A percentile compares a stretch with the other conserved stretches of the same genome.
phyloP scores from a whole-genome alignment of 2,888 invertebrate genomes.

The Melieria omissa region DNA sequence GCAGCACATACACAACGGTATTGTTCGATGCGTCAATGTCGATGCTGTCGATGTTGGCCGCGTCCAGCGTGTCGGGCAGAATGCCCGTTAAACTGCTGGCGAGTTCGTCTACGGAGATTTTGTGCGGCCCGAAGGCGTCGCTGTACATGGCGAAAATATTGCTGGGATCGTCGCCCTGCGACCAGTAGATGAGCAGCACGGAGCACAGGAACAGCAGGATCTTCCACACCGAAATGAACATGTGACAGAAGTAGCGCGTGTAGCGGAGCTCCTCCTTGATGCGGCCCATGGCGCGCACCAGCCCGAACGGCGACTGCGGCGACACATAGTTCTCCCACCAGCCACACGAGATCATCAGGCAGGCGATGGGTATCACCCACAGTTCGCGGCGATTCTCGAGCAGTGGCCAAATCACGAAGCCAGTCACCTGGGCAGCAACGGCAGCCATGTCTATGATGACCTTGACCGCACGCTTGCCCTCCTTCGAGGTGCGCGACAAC shows the following conservation, averaged over 20 bases:
- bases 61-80: slow-evolving; percentile 79
- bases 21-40: slow-evolving; percentile 77
- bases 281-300: slow-evolving; percentile 78
- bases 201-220: slow-evolving; percentile 81
- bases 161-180: slow-evolving; percentile 80
- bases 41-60: slow-evolving; percentile 79
- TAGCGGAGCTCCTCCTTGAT: slow-evolving; percentile 82
- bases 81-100: slow-evolving; percentile 62
- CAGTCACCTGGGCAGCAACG: slow-evolving; percentile 88
- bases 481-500: slow-evolving; percentile 84
- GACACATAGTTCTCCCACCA: slow-evolving; percentile 99
- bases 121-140: slow-evolving; percentile 80
- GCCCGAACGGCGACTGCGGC: slow-evolving; percentile 80
- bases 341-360: slow-evolving; percentile 87
- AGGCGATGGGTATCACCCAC: slow-evolving; percentile 87
- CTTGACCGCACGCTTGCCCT: slow-evolving; percentile 81
- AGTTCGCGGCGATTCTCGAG: slow-evolving; percentile 79
- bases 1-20: slow-evolving; percentile 79
- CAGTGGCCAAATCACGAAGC: slow-evolving; percentile 92
- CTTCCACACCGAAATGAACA: slow-evolving; percentile 93
- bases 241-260: slow-evolving; percentile 89
- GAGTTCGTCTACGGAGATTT: slow-evolving; percentile 79
- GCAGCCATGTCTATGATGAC: slow-evolving; percentile 86
- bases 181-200: slow-evolving; percentile 77
- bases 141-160: slow-evolving; percentile 82